Conservation (phyloP, 2,888 invertebrate genomes). For the Cryptocheilus praepositus region DNA sequence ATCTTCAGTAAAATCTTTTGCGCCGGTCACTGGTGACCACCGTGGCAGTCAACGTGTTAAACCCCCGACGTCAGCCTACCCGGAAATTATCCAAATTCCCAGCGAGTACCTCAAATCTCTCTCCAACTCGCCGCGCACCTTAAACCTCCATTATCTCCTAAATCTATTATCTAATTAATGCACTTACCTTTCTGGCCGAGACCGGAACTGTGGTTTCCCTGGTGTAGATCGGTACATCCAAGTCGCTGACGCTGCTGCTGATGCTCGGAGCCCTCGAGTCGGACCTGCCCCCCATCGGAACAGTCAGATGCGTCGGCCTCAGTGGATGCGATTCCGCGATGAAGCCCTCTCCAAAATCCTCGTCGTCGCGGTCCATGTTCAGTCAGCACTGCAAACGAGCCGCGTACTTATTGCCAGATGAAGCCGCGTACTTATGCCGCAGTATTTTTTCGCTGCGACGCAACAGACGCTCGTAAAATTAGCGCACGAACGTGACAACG, state of each 20-base stretch:
- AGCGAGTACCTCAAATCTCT: too few species aligned
- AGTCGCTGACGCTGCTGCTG: constrained; percentile 77
- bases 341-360: constrained; percentile 76
- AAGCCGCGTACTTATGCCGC: background rate
- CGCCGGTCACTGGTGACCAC: too few species aligned
- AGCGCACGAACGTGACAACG: constrained; percentile 61
- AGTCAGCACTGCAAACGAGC: background rate
- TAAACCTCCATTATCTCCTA: too few species aligned
- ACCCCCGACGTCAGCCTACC: too few species aligned
- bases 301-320: constrained; percentile 75
- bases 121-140: too few species aligned
- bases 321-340: constrained; percentile 78
- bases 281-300: constrained; percentile 70
- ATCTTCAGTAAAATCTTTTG: too few species aligned
- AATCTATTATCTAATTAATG: too few species aligned
- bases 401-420: background rate
- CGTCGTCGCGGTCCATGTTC: constrained; percentile 70
- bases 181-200: constrained; percentile 62
- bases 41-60: too few species aligned
- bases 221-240: constrained; percentile 78
- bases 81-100: too few species aligned
- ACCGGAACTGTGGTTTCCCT: constrained; percentile 71
- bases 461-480: constrained; percentile 59
- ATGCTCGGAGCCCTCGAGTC: constrained; percentile 75
- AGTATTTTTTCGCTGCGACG: constrained; percentile 36